Evolutionary conservation across 2,888 invertebrate species (phyloP).

Genomic region (Diaphora mendica): DNA sequence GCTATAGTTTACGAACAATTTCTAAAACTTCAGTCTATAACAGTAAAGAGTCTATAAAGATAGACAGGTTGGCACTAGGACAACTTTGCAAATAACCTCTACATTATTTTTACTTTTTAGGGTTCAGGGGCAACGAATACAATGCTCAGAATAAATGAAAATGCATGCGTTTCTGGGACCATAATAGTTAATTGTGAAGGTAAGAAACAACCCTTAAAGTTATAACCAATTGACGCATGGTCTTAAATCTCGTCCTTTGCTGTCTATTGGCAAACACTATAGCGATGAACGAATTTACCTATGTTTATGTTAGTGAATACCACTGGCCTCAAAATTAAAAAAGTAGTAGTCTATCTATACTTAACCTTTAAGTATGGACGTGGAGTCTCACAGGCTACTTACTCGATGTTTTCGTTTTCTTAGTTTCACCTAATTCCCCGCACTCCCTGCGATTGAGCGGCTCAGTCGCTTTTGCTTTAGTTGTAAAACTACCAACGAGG

Average conservation of each 20-base stretch:
- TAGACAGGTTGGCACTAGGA: not conserved
- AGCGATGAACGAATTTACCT: not conserved
- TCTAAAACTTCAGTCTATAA: not conserved
- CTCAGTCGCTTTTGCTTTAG: too few relatives aligned
- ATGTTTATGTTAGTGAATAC: too few relatives aligned
- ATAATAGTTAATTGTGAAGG: slow-evolving; percentile 83
- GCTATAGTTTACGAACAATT: not conserved
- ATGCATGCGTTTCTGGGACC: slow-evolving; percentile 79
- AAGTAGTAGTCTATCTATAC: not conserved
- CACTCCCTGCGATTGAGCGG: too few relatives aligned
- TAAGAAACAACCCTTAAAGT: slow-evolving; percentile 32
- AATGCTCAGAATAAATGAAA: slow-evolving; percentile 79
- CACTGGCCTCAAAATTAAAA: not conserved
- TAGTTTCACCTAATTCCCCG: too few relatives aligned
- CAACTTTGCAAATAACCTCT: not conserved
- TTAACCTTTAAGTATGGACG: too few relatives aligned
- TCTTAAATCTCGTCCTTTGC: not conserved
- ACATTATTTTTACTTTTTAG: slow-evolving; percentile 56
- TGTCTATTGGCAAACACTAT: not conserved
- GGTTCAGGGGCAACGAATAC: slow-evolving; percentile 73
- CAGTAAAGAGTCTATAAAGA: not conserved
- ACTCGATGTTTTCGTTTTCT: too few relatives aligned
- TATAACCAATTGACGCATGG: not conserved
- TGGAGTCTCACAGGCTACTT: too few relatives aligned
- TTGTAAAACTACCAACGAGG: too few relatives aligned